These are phyloP conservation scores for Aspidiotus destructor DNA, from an alignment of 2,888 invertebrate genomes.

Conservation along the genomic window DNA sequence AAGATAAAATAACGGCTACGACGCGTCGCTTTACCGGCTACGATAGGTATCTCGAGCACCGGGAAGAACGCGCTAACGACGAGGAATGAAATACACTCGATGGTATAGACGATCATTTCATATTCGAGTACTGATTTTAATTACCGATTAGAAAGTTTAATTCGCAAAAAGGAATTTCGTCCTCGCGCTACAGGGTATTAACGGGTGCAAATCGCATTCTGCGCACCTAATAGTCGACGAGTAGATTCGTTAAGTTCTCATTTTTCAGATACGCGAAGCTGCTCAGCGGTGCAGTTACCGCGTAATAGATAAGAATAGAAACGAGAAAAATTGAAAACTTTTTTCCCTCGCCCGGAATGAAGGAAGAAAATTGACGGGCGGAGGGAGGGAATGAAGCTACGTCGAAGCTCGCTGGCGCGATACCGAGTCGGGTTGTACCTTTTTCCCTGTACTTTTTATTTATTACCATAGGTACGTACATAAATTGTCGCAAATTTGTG, in stretches of 20 bases:
- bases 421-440: too few species aligned
- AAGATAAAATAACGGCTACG: too few species aligned
- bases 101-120: constrained; percentile 9
- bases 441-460: too few species aligned
- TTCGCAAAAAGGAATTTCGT: constrained; percentile 8
- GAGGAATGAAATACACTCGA: constrained; percentile 8
- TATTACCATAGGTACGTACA: too few species aligned
- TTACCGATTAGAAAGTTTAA: constrained; percentile 14
- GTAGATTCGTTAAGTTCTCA: not conserved
- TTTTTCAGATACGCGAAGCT: not conserved
- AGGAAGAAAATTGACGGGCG: too few species aligned
- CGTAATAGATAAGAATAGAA: not conserved
- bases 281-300: not conserved
- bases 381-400: too few species aligned
- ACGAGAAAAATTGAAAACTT: too few species aligned
- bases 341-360: too few species aligned
- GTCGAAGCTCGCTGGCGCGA: too few species aligned
- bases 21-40: too few species aligned
- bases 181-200: not conserved
- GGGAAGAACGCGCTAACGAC: constrained; percentile 1
- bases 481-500: too few species aligned
- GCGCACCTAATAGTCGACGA: not conserved
- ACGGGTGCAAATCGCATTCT: constrained; percentile 2
- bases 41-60: not conserved
- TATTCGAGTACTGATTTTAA: constrained; percentile 11